Evolutionary conservation across 2,888 invertebrate genomes (phyloP).

Genomic region (Parascotia fuliginaria): DNA sequence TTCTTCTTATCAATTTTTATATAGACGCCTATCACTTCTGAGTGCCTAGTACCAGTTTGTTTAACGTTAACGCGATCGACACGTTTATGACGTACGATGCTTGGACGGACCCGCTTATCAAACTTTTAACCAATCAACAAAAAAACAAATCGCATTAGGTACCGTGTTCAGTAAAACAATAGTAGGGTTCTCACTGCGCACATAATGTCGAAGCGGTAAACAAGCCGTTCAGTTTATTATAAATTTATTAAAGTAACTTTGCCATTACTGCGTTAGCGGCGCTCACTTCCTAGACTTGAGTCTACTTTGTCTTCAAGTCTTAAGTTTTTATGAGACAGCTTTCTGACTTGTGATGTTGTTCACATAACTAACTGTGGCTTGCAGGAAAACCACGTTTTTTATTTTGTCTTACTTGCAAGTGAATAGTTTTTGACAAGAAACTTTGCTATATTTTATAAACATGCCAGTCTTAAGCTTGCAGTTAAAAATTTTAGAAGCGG

Average conservation of each 20-base stretch:
- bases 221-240: constrained; percentile 44
- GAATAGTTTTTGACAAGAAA: background rate
- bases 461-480: no score
- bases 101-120: no score
- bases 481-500: no score
- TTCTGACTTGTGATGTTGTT: constrained; percentile 43
- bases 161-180: no score
- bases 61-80: no score
- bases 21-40: no score
- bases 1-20: no score
- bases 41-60: no score
- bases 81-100: no score
- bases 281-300: constrained; percentile 43
- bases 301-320: constrained; percentile 47
- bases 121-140: no score
- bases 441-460: no score
- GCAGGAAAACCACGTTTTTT: constrained; percentile 1
- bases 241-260: constrained; percentile 52
- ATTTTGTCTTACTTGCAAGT: background rate
- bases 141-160: no score
- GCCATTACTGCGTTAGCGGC: constrained; percentile 44
- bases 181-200: constrained; percentile 8
- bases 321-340: constrained; percentile 55
- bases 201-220: constrained; percentile 19
- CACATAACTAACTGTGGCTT: constrained; percentile 23